Conservation (phyloP, 1,140 invertebrate species). For the Pentalonia nigronervosa region DNA sequence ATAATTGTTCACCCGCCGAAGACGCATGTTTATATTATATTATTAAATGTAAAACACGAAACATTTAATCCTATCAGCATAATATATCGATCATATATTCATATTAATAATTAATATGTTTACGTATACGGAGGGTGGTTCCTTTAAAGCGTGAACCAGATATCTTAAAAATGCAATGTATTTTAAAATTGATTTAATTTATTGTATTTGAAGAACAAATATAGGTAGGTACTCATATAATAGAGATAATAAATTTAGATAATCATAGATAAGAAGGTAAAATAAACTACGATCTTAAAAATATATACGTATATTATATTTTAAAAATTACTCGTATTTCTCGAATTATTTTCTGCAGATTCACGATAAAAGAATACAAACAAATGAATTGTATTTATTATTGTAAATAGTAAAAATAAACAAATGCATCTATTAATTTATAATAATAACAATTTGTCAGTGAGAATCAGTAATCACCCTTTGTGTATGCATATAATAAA, state of each 20-base stretch:
- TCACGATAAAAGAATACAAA: neutral
- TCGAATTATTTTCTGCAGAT: neutral
- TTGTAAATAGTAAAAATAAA: neutral
- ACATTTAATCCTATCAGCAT: neutral
- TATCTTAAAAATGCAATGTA: neutral
- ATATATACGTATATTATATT: neutral
- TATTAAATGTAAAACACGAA: neutral
- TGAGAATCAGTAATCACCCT: too few relatives aligned
- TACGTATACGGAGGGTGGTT: neutral
- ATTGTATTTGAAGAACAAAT: neutral
- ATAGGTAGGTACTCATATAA: too few relatives aligned
- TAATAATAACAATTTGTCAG: too few relatives aligned
- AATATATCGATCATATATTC: neutral
- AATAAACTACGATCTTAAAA: neutral
- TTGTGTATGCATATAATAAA: neutral
- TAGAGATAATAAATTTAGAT: neutral
- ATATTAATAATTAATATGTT: neutral
- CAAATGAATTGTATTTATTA: neutral
- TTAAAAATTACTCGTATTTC: neutral
- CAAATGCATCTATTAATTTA: too few relatives aligned
- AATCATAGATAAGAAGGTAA: neutral
- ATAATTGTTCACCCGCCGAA: neutral
- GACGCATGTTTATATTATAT: neutral
- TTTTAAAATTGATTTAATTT: neutral
- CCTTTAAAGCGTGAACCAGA: neutral